phyloP scores from a whole-genome alignment of 2,113 vertebrate genomes.

The Epinephelus fuscoguttatus region DNA sequence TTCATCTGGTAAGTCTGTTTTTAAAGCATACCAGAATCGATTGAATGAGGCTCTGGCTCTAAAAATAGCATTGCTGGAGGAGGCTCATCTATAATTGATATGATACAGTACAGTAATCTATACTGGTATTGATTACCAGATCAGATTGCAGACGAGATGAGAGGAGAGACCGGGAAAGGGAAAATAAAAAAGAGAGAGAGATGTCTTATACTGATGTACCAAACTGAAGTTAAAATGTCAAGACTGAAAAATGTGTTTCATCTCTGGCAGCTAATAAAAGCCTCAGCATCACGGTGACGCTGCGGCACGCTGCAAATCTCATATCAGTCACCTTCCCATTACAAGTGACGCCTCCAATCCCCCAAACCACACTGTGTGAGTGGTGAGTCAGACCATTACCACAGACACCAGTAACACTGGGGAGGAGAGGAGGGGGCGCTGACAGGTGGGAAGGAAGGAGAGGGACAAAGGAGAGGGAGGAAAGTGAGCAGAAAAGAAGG shows the following conservation, averaged over 20 bases:
- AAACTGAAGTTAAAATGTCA: constrained; percentile 1
- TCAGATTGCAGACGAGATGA: constrained; percentile 42
- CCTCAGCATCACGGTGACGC: neutral
- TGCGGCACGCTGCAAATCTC: constrained; percentile 29
- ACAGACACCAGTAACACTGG: constrained; percentile 20
- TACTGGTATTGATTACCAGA: constrained; percentile 62
- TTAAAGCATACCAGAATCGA: neutral
- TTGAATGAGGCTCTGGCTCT: constrained; percentile 26
- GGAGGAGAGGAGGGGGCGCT: constrained; percentile 12
- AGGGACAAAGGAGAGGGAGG: neutral
- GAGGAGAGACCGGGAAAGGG: neutral
- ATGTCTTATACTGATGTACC: neutral
- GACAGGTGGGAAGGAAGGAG: constrained; percentile 31
- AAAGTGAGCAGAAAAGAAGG: neutral
- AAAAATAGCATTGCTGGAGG: constrained; percentile 60
- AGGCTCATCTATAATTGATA: constrained; percentile 71
- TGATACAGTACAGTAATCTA: constrained; percentile 37
- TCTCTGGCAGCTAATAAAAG: constrained; percentile 25
- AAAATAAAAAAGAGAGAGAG: neutral
- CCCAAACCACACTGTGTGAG: constrained; percentile 39
- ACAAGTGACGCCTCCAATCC: constrained; percentile 16
- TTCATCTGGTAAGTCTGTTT: neutral
- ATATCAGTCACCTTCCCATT: constrained; percentile 32
- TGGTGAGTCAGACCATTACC: constrained; percentile 60
- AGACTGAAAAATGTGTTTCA: neutral